phyloP scores from a whole-genome alignment of 2,113 vertebrate species.

The Mastomys natalensis region DNA sequence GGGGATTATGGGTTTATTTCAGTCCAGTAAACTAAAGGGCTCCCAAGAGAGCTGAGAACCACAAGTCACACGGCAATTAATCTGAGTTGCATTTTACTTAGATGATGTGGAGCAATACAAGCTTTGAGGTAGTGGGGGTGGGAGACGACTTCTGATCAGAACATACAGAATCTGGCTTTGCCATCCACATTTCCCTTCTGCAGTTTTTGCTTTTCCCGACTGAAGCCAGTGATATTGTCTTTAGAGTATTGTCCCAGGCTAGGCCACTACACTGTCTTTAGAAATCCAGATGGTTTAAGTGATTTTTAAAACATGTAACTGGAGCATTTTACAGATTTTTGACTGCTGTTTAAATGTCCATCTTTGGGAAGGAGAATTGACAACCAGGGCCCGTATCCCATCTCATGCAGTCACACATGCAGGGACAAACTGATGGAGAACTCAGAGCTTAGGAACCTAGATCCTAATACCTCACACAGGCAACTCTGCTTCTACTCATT shows the following conservation, averaged over 20 bases:
- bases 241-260: neutral
- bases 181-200: constrained; percentile 16
- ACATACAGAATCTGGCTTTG: neutral
- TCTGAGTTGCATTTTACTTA: constrained; percentile 66
- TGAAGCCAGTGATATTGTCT: neutral
- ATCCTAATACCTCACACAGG: neutral
- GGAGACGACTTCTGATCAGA: neutral
- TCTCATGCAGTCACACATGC: neutral
- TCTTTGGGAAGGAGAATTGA: neutral
- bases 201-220: neutral
- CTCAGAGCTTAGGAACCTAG: neutral
- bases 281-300: constrained; percentile 32
- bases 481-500: neutral
- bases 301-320: neutral
- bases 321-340: constrained; percentile 47
- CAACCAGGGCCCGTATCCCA: neutral
- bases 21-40: constrained; percentile 63
- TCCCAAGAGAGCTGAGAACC: constrained; percentile 74
- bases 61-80: constrained; percentile 75
- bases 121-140: neutral
- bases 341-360: neutral
- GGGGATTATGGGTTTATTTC: constrained; percentile 80
- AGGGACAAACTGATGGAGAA: neutral
- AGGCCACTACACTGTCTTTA: constrained; percentile 40
- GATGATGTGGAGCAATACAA: constrained; percentile 19